Conservation (phyloP, 1,140 invertebrate genomes). For the Drosophila sp. region DNA sequence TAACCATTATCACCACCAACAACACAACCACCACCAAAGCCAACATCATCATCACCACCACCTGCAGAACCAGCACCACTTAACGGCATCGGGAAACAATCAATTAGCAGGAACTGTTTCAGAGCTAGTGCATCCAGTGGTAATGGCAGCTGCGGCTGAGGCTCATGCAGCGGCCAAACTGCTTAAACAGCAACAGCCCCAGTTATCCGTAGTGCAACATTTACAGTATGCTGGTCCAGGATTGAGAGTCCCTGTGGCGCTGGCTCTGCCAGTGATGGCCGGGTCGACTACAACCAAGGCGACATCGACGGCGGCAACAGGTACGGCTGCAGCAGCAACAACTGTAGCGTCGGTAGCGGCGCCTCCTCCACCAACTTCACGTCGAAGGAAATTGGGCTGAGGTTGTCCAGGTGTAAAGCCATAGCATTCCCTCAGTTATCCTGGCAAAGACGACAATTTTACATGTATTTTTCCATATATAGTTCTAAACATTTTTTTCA, state of each 20-base stretch:
- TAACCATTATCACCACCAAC: conserved; percentile 14
- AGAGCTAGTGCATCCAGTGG: conserved; percentile 47
- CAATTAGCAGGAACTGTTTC: neutral
- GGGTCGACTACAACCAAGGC: neutral
- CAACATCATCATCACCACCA: neutral
- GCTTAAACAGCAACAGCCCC: conserved; percentile 68
- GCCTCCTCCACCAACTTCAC: neutral
- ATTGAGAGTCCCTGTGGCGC: conserved; percentile 38
- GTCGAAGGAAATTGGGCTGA: conserved; percentile 40
- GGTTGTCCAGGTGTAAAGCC: neutral
- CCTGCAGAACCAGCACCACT: neutral
- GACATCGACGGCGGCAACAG: conserved; percentile 24
- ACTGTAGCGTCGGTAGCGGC: neutral
- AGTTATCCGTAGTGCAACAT: conserved; percentile 70
- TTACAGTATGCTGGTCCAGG: conserved; percentile 58
- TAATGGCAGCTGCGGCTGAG: conserved; percentile 49
- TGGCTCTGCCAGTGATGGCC: conserved; percentile 57
- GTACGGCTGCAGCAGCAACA: neutral
- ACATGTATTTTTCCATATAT: conserved; percentile 1
- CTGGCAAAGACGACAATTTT: neutral
- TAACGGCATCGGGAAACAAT: neutral
- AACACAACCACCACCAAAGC: conserved; percentile 10
- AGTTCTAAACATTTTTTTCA: conserved; percentile 1
- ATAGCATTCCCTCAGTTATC: conserved; percentile 25
- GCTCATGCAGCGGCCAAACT: conserved; percentile 66